A percentile compares a stretch with the other conserved stretches of the same genome.
Evolutionary conservation across 2,113 vertebrate genomes (phyloP).

Genomic region (Myiagra hebetior): DNA sequence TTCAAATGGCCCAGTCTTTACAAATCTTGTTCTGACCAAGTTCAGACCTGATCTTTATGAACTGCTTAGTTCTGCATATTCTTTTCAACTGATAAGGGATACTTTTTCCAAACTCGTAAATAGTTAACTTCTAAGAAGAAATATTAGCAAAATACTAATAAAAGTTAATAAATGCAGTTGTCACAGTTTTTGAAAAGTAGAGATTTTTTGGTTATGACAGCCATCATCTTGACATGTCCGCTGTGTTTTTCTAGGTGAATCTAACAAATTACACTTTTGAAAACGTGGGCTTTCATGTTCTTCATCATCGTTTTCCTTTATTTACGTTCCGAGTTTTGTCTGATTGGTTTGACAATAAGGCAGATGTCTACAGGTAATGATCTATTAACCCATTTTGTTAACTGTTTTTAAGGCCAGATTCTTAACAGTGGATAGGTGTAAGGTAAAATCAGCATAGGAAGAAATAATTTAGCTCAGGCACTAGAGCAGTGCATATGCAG

Average conservation of each 20-base stretch:
- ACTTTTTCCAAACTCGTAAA: not conserved
- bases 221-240: not conserved
- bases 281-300: conserved; percentile 95
- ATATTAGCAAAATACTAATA: not conserved
- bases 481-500: not conserved
- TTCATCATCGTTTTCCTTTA: conserved; percentile 93
- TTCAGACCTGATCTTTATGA: not conserved
- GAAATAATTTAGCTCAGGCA: not conserved
- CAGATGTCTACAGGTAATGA: conserved; percentile 89
- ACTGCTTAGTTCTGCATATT: not conserved
- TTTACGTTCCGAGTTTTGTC: conserved; percentile 90
- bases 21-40: not conserved
- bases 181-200: not conserved
- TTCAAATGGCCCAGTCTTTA: not conserved
- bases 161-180: not conserved
- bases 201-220: not conserved
- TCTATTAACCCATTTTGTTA: not conserved
- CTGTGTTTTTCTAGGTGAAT: conserved; percentile 78
- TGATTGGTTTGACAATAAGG: conserved; percentile 96
- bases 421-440: not conserved
- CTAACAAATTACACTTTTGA: conserved; percentile 95
- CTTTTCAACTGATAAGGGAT: not conserved
- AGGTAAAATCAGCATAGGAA: not conserved
- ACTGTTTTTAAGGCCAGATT: not conserved
- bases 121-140: not conserved